phyloP scores from a whole-genome alignment of 1,140 invertebrate genomes.

The Rhopalosiphum maidis region DNA sequence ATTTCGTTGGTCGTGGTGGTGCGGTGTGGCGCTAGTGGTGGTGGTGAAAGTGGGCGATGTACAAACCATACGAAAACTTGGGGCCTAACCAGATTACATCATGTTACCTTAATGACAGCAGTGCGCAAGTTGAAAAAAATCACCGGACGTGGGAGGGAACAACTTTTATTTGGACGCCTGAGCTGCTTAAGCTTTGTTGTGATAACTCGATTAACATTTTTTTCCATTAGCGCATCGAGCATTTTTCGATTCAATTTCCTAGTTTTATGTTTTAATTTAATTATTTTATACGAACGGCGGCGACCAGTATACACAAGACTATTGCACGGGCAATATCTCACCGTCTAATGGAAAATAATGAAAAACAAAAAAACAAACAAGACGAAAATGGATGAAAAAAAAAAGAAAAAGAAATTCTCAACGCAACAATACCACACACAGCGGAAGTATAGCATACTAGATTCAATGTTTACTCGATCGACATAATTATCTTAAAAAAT shows the following conservation, averaged over 20 bases:
- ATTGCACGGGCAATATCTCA: background rate
- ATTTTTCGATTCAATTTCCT: slow-evolving; percentile 41
- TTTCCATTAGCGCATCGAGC: slow-evolving; percentile 27
- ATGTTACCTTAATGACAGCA: background rate
- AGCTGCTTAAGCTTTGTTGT: slow-evolving; percentile 20
- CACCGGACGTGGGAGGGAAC: no score
- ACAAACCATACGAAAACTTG: background rate
- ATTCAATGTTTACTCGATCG: slow-evolving; percentile 33
- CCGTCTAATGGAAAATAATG: slow-evolving; percentile 12
- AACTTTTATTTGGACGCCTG: background rate
- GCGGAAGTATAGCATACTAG: no score
- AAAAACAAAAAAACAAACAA: background rate
- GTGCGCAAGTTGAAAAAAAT: background rate
- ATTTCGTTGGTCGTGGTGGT: no score
- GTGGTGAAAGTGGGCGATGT: background rate
- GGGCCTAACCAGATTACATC: slow-evolving; percentile 17
- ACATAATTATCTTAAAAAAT: slow-evolving; percentile 18
- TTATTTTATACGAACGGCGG: background rate
- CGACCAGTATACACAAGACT: background rate
- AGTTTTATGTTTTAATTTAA: slow-evolving; percentile 10
- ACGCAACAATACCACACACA: background rate
- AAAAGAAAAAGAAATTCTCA: background rate
- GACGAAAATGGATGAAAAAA: background rate
- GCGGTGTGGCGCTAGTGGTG: no score
- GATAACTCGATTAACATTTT: slow-evolving; percentile 41